A percentile compares a stretch with the other conserved stretches of the same genome.
Conservation (phyloP, 2,113 vertebrate species). For the Acinonyx jubatus region DNA sequence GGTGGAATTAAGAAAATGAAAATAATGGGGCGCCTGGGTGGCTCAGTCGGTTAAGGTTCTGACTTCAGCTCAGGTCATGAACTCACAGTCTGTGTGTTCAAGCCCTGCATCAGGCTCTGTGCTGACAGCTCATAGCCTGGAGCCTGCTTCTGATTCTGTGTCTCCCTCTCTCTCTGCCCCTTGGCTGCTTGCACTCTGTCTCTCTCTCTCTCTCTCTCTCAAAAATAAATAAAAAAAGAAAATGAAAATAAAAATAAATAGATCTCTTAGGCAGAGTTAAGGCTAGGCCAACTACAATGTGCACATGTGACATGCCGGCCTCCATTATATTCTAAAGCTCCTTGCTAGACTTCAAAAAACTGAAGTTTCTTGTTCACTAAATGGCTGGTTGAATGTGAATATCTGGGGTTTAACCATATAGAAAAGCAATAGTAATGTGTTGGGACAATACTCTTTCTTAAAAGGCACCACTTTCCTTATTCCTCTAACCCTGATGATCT, state of each 20-base stretch:
- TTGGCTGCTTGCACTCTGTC: too few relatives aligned
- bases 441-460: neutral
- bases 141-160: too few relatives aligned
- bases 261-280: neutral
- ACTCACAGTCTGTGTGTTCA: too few relatives aligned
- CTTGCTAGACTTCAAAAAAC: neutral
- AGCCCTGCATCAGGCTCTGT: too few relatives aligned
- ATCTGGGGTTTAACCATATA: neutral
- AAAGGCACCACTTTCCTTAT: neutral
- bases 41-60: too few relatives aligned
- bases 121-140: too few relatives aligned
- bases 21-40: neutral
- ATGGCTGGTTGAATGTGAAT: neutral
- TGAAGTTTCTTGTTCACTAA: neutral
- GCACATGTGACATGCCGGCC: neutral
- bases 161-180: too few relatives aligned
- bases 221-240: neutral
- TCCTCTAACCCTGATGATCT: neutral
- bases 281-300: neutral
- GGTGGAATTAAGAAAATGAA: neutral
- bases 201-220: too few relatives aligned
- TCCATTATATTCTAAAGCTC: neutral
- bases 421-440: neutral
- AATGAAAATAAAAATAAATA: constrained; percentile 21
- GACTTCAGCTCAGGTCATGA: too few relatives aligned